These are phyloP conservation scores for Hoplostethus mediterraneus DNA, from an alignment of 2,797 vertebrate species.

Conservation along the genomic window DNA sequence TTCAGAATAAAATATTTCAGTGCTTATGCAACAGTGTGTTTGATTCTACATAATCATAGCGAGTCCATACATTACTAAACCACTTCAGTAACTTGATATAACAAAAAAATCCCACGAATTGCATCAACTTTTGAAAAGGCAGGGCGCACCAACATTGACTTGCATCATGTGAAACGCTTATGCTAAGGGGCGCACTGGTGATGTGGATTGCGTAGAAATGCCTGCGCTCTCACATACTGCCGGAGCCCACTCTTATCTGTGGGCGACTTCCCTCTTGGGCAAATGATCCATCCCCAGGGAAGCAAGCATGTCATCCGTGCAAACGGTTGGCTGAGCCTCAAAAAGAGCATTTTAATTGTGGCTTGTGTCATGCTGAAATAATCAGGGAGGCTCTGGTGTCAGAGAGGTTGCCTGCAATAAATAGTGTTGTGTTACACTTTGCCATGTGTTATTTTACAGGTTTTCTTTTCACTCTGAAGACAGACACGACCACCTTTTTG, in stretches of 20 bases:
- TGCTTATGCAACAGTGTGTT: too few relatives aligned
- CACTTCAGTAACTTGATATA: background rate
- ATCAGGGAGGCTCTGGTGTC: conserved; percentile 56
- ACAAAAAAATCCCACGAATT: conserved; percentile 12
- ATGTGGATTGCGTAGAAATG: conserved; percentile 51
- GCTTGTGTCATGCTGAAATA: conserved; percentile 63
- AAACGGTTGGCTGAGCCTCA: conserved; percentile 65
- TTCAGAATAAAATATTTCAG: too few relatives aligned
- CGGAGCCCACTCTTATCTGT: conserved; percentile 70
- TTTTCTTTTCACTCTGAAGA: conserved; percentile 22
- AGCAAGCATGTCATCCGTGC: conserved; percentile 49
- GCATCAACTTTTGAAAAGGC: conserved; percentile 29
- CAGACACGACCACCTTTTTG: conserved; percentile 6
- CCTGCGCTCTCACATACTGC: conserved; percentile 50
- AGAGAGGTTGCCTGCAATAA: conserved; percentile 62
- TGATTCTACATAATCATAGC: conserved; percentile 37
- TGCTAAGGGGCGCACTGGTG: conserved; percentile 40
- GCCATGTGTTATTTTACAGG: conserved; percentile 59
- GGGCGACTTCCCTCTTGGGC: conserved; percentile 68
- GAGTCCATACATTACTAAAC: conserved; percentile 42
- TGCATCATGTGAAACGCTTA: conserved; percentile 42
- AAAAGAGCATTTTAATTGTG: conserved; percentile 65
- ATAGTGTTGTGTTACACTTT: conserved; percentile 52
- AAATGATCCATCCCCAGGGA: conserved; percentile 63
- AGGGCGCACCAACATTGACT: conserved; percentile 28